phyloP scores from a whole-genome alignment of 2,888 invertebrate species.

The Caradrina kadenii region DNA sequence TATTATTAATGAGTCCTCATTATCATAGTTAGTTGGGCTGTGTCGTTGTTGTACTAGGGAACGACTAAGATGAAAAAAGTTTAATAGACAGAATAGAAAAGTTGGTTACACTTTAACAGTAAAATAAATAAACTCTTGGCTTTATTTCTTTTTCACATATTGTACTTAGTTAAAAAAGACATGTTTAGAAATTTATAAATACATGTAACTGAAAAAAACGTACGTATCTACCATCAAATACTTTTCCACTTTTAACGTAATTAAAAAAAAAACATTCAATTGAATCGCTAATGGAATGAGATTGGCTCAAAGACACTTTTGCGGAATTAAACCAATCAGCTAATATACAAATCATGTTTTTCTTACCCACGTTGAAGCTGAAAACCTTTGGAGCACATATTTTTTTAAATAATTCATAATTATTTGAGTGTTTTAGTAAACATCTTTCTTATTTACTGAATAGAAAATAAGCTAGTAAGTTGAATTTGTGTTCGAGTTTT shows the following conservation, averaged over 20 bases:
- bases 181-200: not conserved
- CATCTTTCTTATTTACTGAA: slow-evolving; percentile 34
- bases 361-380: slow-evolving; percentile 17
- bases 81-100: no score
- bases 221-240: no score
- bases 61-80: no score
- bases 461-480: not conserved
- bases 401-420: slow-evolving; percentile 20
- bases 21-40: no score
- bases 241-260: slow-evolving; percentile 28
- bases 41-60: no score
- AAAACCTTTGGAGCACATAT: slow-evolving; percentile 21
- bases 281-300: slow-evolving; percentile 51
- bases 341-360: slow-evolving; percentile 43
- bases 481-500: not conserved
- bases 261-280: slow-evolving; percentile 38
- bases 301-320: slow-evolving; percentile 47
- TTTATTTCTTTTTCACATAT: no score
- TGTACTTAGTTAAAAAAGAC: no score
- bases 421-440: slow-evolving; percentile 33
- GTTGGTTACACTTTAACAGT: no score
- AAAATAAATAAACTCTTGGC: no score
- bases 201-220: not conserved
- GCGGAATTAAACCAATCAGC: slow-evolving; percentile 52
- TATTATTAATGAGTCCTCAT: no score